Conservation (phyloP, 2,113 vertebrate species). For the Phoenicopterus ruber region DNA sequence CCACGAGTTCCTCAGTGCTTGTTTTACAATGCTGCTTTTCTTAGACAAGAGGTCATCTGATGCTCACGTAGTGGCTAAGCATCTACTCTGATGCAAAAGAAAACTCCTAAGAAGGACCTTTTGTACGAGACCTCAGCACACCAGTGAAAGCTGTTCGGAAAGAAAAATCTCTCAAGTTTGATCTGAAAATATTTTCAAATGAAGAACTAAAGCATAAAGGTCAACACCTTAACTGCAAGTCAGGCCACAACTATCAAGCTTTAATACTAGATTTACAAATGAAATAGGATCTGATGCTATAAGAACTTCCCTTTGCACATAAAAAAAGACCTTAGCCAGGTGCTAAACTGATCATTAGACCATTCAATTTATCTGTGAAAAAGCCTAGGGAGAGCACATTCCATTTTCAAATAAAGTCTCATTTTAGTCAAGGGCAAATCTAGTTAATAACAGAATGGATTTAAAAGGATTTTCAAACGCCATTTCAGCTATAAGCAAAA, state of each 20-base stretch:
- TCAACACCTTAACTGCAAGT: not conserved
- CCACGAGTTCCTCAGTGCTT: not conserved
- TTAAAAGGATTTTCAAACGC: not conserved
- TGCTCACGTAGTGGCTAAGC: not conserved
- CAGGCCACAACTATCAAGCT: not conserved
- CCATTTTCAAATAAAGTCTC: not conserved
- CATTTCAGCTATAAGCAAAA: not conserved
- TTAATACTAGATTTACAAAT: slow-evolving; percentile 14
- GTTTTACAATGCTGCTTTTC: not conserved
- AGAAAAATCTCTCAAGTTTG: not conserved
- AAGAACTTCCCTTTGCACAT: slow-evolving; percentile 20
- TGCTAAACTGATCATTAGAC: not conserved
- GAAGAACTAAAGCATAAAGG: not conserved
- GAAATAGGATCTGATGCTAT: not conserved
- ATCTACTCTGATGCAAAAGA: slow-evolving; percentile 1
- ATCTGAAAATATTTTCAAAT: not conserved
- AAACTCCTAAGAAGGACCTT: not conserved
- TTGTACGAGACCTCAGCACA: not conserved
- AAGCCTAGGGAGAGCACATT: not conserved
- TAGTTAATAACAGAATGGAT: not conserved
- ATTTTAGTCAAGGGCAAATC: slow-evolving; percentile 33
- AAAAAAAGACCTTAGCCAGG: not conserved
- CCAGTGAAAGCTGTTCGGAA: not conserved
- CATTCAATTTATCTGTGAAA: not conserved
- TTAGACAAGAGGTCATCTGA: not conserved